A percentile compares a stretch with the other conserved stretches of the same genome.
These are phyloP conservation scores for Amphiduros pacificus DNA, from an alignment of 2,888 invertebrate genomes.

Conservation along the genomic window DNA sequence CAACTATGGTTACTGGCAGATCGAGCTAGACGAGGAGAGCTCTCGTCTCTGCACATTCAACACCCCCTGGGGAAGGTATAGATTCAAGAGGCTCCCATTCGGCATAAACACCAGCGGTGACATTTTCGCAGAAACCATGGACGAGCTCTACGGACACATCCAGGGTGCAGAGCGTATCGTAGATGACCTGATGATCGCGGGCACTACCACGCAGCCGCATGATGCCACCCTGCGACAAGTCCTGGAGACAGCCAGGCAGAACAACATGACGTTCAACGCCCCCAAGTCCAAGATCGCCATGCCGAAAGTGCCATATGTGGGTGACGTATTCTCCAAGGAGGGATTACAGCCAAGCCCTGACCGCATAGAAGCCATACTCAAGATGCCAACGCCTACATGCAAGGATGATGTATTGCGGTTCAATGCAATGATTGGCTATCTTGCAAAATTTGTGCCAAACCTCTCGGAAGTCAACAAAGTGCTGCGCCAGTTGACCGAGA, in stretches of 20 bases:
- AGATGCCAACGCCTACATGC: conserved; percentile 32
- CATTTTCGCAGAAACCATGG: not conserved
- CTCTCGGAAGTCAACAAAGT: conserved; percentile 18
- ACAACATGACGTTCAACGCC: conserved; percentile 6
- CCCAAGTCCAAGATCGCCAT: conserved; percentile 12
- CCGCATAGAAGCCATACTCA: conserved; percentile 27
- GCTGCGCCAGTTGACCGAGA: conserved; percentile 17
- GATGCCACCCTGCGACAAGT: conserved; percentile 5
- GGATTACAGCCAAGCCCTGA: conserved; percentile 25
- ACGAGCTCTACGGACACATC: not conserved
- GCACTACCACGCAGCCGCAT: not conserved
- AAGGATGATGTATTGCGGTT: conserved; percentile 29
- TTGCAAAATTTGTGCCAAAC: conserved; percentile 22
- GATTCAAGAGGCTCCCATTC: not conserved
- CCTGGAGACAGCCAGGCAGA: not conserved
- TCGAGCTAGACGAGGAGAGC: not conserved
- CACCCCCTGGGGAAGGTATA: not conserved
- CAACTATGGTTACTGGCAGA: conserved; percentile 29
- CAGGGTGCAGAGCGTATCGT: not conserved
- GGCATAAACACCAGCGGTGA: not conserved
- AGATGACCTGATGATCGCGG: not conserved
- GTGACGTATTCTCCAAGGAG: not conserved
- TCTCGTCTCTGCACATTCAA: not conserved
- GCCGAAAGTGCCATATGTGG: conserved; percentile 4
- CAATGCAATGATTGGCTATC: conserved; percentile 27